Conservation (phyloP, 2,888 invertebrate genomes). For the Lithosia quadra region DNA sequence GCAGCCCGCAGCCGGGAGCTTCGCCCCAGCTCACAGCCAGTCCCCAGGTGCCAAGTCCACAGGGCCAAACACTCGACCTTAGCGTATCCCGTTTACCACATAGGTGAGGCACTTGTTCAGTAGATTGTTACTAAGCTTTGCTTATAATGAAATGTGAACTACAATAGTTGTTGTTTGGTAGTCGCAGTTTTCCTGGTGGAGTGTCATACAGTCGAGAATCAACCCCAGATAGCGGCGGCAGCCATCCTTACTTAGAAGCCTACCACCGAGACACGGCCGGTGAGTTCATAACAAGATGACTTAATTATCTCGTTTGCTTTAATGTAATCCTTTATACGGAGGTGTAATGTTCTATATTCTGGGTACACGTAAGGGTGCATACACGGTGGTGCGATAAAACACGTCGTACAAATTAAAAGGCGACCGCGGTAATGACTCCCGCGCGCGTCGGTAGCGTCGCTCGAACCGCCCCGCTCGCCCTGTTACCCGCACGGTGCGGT, state of each 20-base stretch:
- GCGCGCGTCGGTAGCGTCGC: conserved; percentile 52
- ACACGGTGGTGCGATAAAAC: conserved; percentile 67
- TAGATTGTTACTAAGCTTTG: conserved; percentile 28
- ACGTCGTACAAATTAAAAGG: conserved; percentile 82
- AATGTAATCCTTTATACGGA: conserved; percentile 48
- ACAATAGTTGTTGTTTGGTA: conserved; percentile 62
- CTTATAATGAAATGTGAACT: conserved; percentile 27
- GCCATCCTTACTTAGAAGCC: conserved; percentile 94
- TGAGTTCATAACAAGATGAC: conserved; percentile 73
- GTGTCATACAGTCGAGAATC: conserved; percentile 94
- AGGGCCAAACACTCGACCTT: conserved; percentile 96
- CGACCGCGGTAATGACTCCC: conserved; percentile 75
- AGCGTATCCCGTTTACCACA: conserved; percentile 95
- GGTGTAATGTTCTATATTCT: conserved; percentile 47
- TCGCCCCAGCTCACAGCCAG: conserved; percentile 94
- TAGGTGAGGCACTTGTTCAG: conserved; percentile 88
- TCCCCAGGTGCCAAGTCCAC: conserved; percentile 96
- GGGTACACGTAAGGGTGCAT: conserved; percentile 49
- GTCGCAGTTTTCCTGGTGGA: conserved; percentile 89
- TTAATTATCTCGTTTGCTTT: conserved; percentile 49
- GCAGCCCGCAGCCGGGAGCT: conserved; percentile 94
- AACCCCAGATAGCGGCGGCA: conserved; percentile 95
- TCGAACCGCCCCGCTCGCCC: conserved; percentile 44
- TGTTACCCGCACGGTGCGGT: conserved; percentile 52
- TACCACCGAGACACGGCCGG: conserved; percentile 94